phyloP scores from a whole-genome alignment of 2,113 vertebrate genomes.

The Nansenia antarctica region DNA sequence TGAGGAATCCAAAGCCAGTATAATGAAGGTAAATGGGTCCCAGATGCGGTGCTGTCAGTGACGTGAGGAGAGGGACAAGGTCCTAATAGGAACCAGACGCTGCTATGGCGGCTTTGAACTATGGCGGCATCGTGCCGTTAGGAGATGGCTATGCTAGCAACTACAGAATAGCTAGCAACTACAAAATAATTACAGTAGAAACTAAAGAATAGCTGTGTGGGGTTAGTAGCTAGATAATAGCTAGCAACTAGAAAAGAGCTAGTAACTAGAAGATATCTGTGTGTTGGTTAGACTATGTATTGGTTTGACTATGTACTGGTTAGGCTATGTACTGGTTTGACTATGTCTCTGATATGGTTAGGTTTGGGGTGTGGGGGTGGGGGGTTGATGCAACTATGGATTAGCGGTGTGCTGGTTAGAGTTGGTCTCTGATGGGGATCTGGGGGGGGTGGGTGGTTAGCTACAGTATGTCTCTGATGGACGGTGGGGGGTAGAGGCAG shows the following conservation, averaged over 20 bases:
- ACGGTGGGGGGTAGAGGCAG: background rate
- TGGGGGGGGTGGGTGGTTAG: too few relatives aligned
- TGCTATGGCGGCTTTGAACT: constrained; percentile 70
- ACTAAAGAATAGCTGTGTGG: too few relatives aligned
- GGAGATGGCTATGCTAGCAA: background rate
- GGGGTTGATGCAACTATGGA: too few relatives aligned
- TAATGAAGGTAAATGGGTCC: constrained; percentile 83
- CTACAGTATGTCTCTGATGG: background rate
- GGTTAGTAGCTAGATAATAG: too few relatives aligned
- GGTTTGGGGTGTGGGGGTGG: too few relatives aligned
- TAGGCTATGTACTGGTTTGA: too few relatives aligned
- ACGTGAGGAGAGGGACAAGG: constrained; percentile 80
- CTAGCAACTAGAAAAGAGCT: too few relatives aligned
- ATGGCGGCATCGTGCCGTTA: constrained; percentile 21
- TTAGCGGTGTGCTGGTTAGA: background rate
- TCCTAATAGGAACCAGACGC: constrained; percentile 77
- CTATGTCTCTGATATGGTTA: too few relatives aligned
- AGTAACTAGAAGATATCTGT: too few relatives aligned
- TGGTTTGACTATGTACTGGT: too few relatives aligned
- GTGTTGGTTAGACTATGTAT: too few relatives aligned
- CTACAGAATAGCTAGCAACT: background rate
- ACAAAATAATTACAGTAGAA: background rate
- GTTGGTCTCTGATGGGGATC: too few relatives aligned
- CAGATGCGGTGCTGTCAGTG: constrained; percentile 80
- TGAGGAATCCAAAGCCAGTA: constrained; percentile 70